Evolutionary conservation across 1,140 invertebrate species (phyloP), one percentile per base, ranked within the genome.

Genomic region (Xylocopa sonorina): DNA sequence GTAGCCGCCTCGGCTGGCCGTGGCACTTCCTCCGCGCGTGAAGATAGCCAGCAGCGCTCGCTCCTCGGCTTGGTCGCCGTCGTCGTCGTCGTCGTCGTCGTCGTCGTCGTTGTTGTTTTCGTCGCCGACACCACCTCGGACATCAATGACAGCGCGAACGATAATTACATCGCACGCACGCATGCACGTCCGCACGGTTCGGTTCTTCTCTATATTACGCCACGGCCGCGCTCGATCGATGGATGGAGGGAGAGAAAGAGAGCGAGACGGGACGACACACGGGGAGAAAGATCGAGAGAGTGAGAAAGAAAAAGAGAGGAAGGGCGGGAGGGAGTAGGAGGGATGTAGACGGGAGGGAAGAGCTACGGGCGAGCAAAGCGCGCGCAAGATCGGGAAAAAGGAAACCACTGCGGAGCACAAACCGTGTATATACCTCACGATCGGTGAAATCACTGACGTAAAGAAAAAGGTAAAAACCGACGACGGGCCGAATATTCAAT

Each of bases 121-220:
- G 83, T 62, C 57, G 67, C 87, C 82, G 84, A 85, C 83, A 85
- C 81, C 87, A 84, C 88, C 80, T 87, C 83, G 84, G 66, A 89
- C 89, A 90, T 90, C 88, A 90, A 90, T 90, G 88, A 89, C 90
- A 88, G 78, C 63, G 75, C 85, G 83, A 78, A 82, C 86, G 86
- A 90, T 89, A 89, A 87, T 90, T 88, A 90, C 89, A 89, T 90
- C 85, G 88, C 89, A 88, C 83, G 66, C 60, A 80, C 78, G 83
- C 75, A 86, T 80, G 74, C 76, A 75, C 76, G 43, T 78, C 63
- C 82, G 60, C 67, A 81, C 82, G 66, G 76, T 46, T 81, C 55
- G 55, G 79, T 57, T 77, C 66, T 72, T 71, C 53, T 73, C 53
- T 73, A 62, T 83, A 66, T 84, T 83, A 81, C 50, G 55, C 57